Conservation (phyloP, 2,888 invertebrate species). For the Neoscelio sp. region DNA sequence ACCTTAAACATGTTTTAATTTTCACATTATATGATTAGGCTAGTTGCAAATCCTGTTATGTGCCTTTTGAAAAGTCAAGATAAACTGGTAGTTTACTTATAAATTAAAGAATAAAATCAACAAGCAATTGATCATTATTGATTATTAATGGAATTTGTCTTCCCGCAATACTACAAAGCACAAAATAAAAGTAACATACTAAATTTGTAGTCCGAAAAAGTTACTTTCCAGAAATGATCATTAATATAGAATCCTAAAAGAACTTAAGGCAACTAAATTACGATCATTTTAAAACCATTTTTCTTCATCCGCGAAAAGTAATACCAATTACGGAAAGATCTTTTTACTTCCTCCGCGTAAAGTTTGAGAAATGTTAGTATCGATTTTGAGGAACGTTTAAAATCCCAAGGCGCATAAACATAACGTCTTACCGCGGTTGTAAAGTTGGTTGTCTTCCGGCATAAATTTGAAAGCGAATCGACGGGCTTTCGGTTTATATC, state of each 20-base stretch:
- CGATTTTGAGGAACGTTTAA: conserved; percentile 16
- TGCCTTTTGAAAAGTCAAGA: no score
- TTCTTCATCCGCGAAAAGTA: not conserved
- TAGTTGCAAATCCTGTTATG: no score
- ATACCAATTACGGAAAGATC: not conserved
- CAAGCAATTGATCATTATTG: no score
- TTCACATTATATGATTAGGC: no score
- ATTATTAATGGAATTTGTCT: no score
- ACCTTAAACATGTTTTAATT: no score
- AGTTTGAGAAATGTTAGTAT: conserved; percentile 16
- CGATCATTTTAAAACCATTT: conserved; percentile 18
- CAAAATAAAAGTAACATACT: no score
- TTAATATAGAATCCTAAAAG: not conserved
- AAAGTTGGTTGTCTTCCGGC: conserved; percentile 12
- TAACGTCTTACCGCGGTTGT: conserved; percentile 6
- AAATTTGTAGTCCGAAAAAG: no score
- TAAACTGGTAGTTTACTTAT: no score
- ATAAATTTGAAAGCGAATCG: conserved; percentile 18
- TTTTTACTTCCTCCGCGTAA: not conserved
- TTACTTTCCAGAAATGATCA: not conserved
- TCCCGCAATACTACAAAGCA: no score
- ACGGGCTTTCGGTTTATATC: not conserved
- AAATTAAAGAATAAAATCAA: no score
- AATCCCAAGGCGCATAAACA: conserved; percentile 25
- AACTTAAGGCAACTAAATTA: not conserved